These are phyloP conservation scores for Zonitis immaculata DNA, from an alignment of 2,888 invertebrate genomes.

Conservation along the genomic window DNA sequence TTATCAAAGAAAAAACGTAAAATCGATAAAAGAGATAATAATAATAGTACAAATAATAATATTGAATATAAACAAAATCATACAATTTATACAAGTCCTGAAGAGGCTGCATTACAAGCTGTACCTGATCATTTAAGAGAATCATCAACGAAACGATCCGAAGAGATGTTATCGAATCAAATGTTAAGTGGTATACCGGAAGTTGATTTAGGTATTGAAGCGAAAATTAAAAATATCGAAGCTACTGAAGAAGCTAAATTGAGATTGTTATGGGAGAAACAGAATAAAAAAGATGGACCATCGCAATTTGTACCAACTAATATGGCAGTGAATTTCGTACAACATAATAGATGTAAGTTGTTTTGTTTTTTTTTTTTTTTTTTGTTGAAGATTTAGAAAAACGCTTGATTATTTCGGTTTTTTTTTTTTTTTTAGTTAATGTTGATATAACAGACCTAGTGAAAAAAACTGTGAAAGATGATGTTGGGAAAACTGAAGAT, in stretches of 20 bases:
- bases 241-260: slow-evolving; percentile 98
- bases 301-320: slow-evolving; percentile 96
- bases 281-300: slow-evolving; percentile 87
- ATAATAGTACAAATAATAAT: slow-evolving; percentile 29
- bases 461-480: slow-evolving; percentile 57
- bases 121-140: slow-evolving; percentile 86
- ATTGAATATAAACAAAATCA: slow-evolving; percentile 31
- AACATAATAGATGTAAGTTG: slow-evolving; percentile 85
- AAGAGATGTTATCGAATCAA: slow-evolving; percentile 99
- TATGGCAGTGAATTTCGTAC: slow-evolving; percentile 97
- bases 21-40: slow-evolving; percentile 44
- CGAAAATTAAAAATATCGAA: slow-evolving; percentile 97
- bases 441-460: slow-evolving; percentile 67
- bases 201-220: slow-evolving; percentile 98
- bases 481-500: slow-evolving; percentile 52
- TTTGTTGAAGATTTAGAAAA: slow-evolving; percentile 10
- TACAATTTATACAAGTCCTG: slow-evolving; percentile 58
- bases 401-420: slow-evolving; percentile 4
- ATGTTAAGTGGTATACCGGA: slow-evolving; percentile 99
- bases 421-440: slow-evolving; percentile 61
- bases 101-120: slow-evolving; percentile 77
- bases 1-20: slow-evolving; percentile 69
- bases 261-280: slow-evolving; percentile 80
- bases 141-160: slow-evolving; percentile 82
- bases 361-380: not conserved